Conservation (phyloP, 1,140 invertebrate species). For the Tachypleus tridentatus region DNA sequence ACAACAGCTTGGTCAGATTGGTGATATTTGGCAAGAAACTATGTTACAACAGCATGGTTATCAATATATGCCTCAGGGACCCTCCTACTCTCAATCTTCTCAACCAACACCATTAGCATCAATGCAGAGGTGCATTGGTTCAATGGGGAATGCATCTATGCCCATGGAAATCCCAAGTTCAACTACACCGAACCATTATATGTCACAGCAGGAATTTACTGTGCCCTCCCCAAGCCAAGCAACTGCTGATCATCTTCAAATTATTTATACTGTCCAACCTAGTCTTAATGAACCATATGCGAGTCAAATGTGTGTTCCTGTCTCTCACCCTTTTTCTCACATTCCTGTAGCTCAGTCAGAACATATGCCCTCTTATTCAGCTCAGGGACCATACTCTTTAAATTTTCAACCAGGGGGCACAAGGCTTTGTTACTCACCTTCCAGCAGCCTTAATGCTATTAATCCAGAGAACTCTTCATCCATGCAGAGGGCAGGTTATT, state of each 20-base stretch:
- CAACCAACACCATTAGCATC: constrained; percentile 9
- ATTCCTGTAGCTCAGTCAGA: neutral
- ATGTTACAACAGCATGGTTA: constrained; percentile 16
- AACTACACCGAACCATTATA: constrained; percentile 18
- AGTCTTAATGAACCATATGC: neutral
- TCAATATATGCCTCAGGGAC: constrained; percentile 13
- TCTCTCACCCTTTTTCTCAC: neutral
- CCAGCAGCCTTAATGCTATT: neutral
- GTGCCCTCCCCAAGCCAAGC: constrained; percentile 9
- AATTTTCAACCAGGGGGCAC: neutral
- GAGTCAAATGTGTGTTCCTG: neutral
- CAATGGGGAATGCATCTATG: constrained; percentile 8
- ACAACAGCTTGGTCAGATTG: constrained; percentile 15
- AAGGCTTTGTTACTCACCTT: constrained; percentile 1
- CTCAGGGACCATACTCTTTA: neutral
- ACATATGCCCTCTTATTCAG: neutral
- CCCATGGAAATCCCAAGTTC: constrained; percentile 4
- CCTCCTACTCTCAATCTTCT: constrained; percentile 17
- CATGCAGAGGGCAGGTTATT: neutral
- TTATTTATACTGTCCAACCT: neutral
- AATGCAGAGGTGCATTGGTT: constrained; percentile 8
- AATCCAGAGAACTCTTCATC: neutral
- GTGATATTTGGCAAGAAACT: constrained; percentile 18
- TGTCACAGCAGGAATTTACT: constrained; percentile 15
- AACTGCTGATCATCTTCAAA: constrained; percentile 2